Conservation (phyloP, 2,797 vertebrate genomes). For the Triplophysa yarkandensis region DNA sequence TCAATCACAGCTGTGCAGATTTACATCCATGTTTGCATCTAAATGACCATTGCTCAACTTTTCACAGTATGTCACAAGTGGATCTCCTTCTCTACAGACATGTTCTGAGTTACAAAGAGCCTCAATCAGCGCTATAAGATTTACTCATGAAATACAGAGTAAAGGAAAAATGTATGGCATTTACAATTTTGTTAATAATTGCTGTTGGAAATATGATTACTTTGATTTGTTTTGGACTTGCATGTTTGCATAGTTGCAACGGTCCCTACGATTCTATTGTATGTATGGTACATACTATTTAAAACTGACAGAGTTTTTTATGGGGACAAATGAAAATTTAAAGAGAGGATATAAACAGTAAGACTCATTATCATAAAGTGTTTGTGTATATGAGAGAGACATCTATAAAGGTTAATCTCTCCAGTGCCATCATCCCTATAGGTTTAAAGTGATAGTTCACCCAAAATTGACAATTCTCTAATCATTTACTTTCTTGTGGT, state of each 20-base stretch:
- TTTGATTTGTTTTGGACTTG: neutral
- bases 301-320: neutral
- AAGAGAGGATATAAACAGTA: neutral
- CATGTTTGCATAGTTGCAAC: neutral
- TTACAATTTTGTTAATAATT: neutral
- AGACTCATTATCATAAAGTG: neutral
- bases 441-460: no score
- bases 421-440: no score
- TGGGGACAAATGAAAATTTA: neutral
- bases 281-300: neutral
- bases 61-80: neutral
- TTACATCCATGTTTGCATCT: neutral
- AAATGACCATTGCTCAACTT: neutral
- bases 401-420: neutral
- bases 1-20: slow-evolving; percentile 2
- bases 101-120: slow-evolving; percentile 4
- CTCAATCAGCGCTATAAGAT: neutral
- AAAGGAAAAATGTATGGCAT: neutral
- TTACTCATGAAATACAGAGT: slow-evolving; percentile 5
- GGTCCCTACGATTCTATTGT: neutral
- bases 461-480: no score
- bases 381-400: neutral
- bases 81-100: neutral
- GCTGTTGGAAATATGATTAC: neutral
- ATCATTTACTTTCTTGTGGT: no score